Evolutionary conservation across 2,797 vertebrate species (phyloP), one percentile per base, ranked within the genome.

Genomic region (Streptopelia turtur): DNA sequence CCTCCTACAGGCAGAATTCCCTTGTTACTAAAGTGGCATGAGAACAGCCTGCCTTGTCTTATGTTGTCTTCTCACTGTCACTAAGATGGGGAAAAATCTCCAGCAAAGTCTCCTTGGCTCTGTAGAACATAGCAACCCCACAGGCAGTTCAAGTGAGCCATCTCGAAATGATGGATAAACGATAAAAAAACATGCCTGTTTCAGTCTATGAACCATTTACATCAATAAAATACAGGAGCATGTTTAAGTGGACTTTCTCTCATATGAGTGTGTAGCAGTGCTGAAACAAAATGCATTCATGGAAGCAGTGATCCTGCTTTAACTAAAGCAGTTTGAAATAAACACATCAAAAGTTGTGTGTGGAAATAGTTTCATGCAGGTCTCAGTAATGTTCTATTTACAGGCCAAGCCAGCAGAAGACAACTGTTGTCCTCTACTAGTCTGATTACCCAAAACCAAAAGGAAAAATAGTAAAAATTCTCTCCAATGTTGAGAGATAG

Each of bases 51-150:
- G 76, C 35, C 65, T 88, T 53, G n/a, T 82, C 78, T 89, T 82
- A 70, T 35, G 77, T 79, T 96, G 90, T 87, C 78, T 92, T 94
- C 89, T 87, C 93, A 86, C 91, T 92, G 87, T 69, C 75, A 89
- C 45, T 13, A 70, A 89, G 64, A 90, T 59, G 75, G 70, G 30
- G 22, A 92, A 93, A 95, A 91, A 80, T 65, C 57, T 81, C 41
- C 30, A 87, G 49, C 64, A 91, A 74, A 72, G 28, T 78, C 30
- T 92, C 68, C 52, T 45, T 53, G 85, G 31, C 30, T 43, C 37
- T 83, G 60, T 18, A 81, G 79, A 86, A 91, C 87, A 92, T 43
- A 86, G 84, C 78, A 89, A 89, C 81, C 70, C 31, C 64, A 89
- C 57, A 87, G 6, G 49, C 55, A 91, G 87, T 52, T 93, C 70